These are phyloP conservation scores for Frankliniella intonsa DNA, from an alignment of 2,888 invertebrate genomes.

Conservation along the genomic window DNA sequence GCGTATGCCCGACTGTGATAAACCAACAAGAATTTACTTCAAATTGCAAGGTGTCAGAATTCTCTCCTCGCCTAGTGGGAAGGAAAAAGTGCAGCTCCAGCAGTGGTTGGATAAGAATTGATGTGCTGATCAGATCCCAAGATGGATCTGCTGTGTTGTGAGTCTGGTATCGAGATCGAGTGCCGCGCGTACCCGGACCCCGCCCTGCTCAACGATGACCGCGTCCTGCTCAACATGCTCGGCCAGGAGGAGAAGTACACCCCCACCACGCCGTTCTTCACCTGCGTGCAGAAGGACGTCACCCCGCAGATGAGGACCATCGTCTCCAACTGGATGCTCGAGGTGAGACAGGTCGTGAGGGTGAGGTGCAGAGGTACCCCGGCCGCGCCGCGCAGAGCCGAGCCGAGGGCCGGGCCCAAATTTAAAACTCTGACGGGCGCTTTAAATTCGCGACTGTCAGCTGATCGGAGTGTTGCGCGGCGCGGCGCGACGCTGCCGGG, in stretches of 20 bases:
- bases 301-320: constrained; percentile 86
- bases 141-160: constrained; percentile 51
- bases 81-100: too few relatives aligned
- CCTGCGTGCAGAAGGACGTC: constrained; percentile 80
- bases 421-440: too few relatives aligned
- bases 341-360: constrained; percentile 59
- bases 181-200: constrained; percentile 64
- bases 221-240: constrained; percentile 77
- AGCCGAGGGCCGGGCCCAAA: too few relatives aligned
- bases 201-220: constrained; percentile 65
- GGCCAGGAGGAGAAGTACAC: constrained; percentile 81
- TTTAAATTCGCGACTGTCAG: background rate
- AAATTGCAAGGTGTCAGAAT: too few relatives aligned
- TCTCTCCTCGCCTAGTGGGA: too few relatives aligned
- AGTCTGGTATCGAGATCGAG: constrained; percentile 44
- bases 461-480: background rate
- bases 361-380: too few relatives aligned
- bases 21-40: background rate
- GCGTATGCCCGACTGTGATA: constrained; percentile 15
- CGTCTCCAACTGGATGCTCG: constrained; percentile 95
- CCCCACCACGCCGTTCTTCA: constrained; percentile 71
- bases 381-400: too few relatives aligned
- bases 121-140: constrained; percentile 30
- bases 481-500: background rate
- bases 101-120: background rate